Evolutionary conservation across 2,797 vertebrate genomes (phyloP).

Genomic region (Squalus acanthias): DNA sequence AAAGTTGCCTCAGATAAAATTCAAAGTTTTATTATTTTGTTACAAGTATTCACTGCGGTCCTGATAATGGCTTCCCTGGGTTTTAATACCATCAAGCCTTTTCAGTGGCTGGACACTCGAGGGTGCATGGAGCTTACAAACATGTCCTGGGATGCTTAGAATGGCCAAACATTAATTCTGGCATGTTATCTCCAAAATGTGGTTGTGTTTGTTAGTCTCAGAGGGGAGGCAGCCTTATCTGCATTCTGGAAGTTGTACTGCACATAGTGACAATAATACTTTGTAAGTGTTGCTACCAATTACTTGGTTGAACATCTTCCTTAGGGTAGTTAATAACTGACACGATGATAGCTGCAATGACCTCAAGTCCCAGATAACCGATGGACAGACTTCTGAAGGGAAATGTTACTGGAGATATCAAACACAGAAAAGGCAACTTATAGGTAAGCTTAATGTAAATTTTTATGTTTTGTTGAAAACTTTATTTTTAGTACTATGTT

Average conservation of each 20-base stretch:
- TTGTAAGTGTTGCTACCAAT: not conserved
- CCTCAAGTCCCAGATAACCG: not conserved
- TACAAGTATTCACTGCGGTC: not conserved
- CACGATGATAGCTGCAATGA: not conserved
- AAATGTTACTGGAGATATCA: not conserved
- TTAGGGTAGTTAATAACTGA: not conserved
- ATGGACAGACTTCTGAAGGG: not conserved
- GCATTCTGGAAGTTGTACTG: not conserved
- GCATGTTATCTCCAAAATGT: not conserved
- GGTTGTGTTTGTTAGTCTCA: not conserved
- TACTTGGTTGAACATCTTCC: not conserved
- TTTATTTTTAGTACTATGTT: not conserved
- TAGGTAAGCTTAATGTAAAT: not conserved
- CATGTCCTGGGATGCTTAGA: not conserved
- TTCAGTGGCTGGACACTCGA: not conserved
- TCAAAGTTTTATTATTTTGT: not conserved
- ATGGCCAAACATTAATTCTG: not conserved
- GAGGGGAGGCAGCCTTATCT: not conserved
- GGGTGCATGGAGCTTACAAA: not conserved
- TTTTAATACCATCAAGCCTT: not conserved
- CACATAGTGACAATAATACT: not conserved
- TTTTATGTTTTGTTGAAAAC: not conserved
- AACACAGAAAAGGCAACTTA: not conserved
- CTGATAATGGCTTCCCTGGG: too few relatives aligned
- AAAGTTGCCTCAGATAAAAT: not conserved